Percentiles rank a stretch among this genome's conserved stretches.
phyloP scores from a whole-genome alignment of 2,797 vertebrate species.

The Leuciscus waleckii region DNA sequence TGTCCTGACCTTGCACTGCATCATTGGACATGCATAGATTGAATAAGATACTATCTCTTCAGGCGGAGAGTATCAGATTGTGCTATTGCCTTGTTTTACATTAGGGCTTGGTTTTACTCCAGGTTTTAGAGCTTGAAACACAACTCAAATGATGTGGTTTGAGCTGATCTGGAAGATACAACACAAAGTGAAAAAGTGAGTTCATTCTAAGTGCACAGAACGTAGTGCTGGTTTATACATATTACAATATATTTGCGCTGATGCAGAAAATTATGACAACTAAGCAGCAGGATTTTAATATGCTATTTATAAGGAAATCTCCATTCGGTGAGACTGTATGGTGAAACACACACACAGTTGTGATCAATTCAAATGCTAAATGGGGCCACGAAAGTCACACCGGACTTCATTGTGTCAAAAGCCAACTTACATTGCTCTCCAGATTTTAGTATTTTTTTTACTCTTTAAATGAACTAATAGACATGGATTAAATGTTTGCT shows the following conservation, averaged over 20 bases:
- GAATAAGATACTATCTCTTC: conserved; percentile 26
- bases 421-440: conserved; percentile 60
- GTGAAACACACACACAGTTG: conserved; percentile 4
- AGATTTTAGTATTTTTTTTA: conserved; percentile 62
- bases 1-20: conserved; percentile 27
- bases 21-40: conserved; percentile 33
- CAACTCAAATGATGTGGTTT: conserved; percentile 15
- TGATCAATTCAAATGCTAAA: not conserved
- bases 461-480: conserved; percentile 60
- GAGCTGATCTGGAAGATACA: conserved; percentile 25
- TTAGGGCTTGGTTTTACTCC: conserved; percentile 35
- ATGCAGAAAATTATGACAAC: not conserved
- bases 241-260: not conserved
- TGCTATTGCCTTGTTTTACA: conserved; percentile 42
- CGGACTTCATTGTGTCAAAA: conserved; percentile 46
- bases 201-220: conserved; percentile 2
- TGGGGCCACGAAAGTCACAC: conserved; percentile 6
- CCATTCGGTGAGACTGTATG: not conserved
- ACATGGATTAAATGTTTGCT: conserved; percentile 53
- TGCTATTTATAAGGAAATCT: not conserved
- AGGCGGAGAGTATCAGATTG: conserved; percentile 33
- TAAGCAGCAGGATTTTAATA: not conserved
- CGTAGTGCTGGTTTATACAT: not conserved
- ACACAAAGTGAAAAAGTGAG: conserved; percentile 9
- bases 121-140: conserved; percentile 5